Evolutionary conservation across 1,140 invertebrate genomes (phyloP), one percentile per base, ranked within the genome.

Genomic region (Chionoecetes opilio): DNA sequence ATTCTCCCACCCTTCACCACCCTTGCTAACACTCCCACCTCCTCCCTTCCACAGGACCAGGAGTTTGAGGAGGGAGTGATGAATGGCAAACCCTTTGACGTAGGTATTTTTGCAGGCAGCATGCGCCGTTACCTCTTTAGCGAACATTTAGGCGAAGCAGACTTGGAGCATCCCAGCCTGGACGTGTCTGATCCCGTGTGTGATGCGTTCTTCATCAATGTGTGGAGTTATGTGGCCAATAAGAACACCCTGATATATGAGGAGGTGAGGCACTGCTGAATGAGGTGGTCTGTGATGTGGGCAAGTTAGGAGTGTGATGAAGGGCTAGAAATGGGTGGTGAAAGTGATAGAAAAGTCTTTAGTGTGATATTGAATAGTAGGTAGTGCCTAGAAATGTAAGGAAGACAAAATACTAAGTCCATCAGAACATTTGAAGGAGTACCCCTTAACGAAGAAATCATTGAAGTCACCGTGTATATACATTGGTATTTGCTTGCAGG

Each of bases 91-190:
- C 97, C 98, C 17, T 99, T 98, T 97, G 97, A 98, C 87, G 98
- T 98, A 96, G 99, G 99, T 3, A 98, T 98, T 96, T 99, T 99
- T 97, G 99, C 98, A 0, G 98, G 98, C 0, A 98, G 98, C 3
- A 97, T 99, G 31, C 97, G 99, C 89, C 98, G 98, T 96, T 98
- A 98, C 82, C 97, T 99, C 32, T 99, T 99, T 97, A 98, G 98
- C 95, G 99, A 99, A 97, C 99, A 99, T 97, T 97, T 99, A 41
- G 98, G 97, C 97, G 5, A 96, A 97, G 2, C 93, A 96, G 96
- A 97, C 97, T 21, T 96, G 98, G 26, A 97, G 1, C 97, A 97
- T 6, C 96, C 98, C 32, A 97, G 98, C 96, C 95, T 97, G 9
- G 96, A 97, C 95, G 97, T 99, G 1, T 97, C 97, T 41, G 99